Percentiles rank a stretch among this genome's conserved stretches.
These are phyloP conservation scores for Andrena hattorfiana DNA, from an alignment of 2,888 invertebrate genomes.

Conservation along the genomic window DNA sequence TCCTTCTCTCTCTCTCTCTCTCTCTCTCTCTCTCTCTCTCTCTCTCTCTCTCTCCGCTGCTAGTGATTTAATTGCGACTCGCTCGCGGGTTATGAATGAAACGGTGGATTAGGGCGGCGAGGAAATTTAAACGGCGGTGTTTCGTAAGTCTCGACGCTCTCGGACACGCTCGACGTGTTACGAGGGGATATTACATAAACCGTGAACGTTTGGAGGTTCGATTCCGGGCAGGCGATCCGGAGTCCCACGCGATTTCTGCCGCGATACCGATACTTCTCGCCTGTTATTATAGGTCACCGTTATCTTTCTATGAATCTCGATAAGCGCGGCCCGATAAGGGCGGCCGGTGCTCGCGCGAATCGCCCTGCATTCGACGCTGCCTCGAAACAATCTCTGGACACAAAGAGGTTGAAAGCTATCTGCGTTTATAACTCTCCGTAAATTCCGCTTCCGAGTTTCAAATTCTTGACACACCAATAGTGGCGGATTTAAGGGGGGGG, in stretches of 20 bases:
- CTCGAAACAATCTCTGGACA: neutral
- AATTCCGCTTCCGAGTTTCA: neutral
- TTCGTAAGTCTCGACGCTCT: constrained; percentile 9
- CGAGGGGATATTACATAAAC: constrained; percentile 36
- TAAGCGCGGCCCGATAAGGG: constrained; percentile 46
- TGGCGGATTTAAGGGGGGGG: too few relatives aligned
- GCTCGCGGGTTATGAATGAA: constrained; percentile 52
- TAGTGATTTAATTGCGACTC: constrained; percentile 34
- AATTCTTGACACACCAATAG: too few relatives aligned
- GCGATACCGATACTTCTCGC: constrained; percentile 53
- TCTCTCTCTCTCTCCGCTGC: neutral
- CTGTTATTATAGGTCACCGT: constrained; percentile 60
- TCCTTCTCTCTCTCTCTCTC: neutral
- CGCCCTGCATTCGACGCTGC: constrained; percentile 4
- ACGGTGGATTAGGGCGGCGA: constrained; percentile 31
- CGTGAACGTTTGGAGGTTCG: constrained; percentile 48
- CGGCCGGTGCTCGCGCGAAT: constrained; percentile 9
- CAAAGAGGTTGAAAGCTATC: too few relatives aligned
- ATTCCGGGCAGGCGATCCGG: constrained; percentile 33
- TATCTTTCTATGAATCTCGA: constrained; percentile 61
- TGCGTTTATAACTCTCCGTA: neutral
- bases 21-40: neutral
- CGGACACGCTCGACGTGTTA: constrained; percentile 39
- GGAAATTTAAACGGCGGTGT: constrained; percentile 25
- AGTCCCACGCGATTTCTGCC: constrained; percentile 58